Base-by-base conservation (phyloP, 37 sponge, comb jelly and placozoan genomes). In the Spongilla lacustris region DNA sequence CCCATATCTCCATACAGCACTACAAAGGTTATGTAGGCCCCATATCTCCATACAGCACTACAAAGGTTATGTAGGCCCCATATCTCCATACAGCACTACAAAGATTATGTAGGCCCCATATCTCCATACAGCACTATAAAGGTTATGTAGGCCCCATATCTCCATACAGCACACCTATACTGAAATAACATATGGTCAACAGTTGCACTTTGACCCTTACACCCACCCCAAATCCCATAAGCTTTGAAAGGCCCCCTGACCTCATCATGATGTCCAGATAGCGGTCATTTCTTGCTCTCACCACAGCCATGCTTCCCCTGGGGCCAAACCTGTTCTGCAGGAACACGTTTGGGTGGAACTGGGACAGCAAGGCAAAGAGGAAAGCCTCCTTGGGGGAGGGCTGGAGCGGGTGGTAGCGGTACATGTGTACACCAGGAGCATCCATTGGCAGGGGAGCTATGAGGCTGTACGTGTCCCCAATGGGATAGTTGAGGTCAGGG, bases 271-370 rank as follows among this genome's bases (percentile, higher is more conserved):
- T 88, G 69, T 96, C 96, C 36, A 90, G 69, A 21, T 78, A 83
- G 1, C 78, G 31, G 41, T 90, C 86, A 75, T 90, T 92, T 29
- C 85, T 67, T n/a, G 97, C 97, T 50, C 95, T 83, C 30, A 97
- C 50, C 12, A 94, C 77, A 21, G 87, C 97, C 17, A 92, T 58
- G 27, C 84, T 91, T 11, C 97, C 97, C 4, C 84, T 76, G 33
- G 97, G 97, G 9, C 92, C 94, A 88, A 97, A 97, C 11, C 97
- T 75, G 8, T 70, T 82, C 26, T 90, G 73, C 24, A 97, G 67
- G 77, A 97, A 97, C 0, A 82, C 73, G 30, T 92, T 84, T 5
- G 85, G 76, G 67, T 97, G 97, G 41, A 97, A 86, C 89, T 91
- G 92, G 19, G 87, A 58, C 81, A 97, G 85, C 14, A 97, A 83